Conservation (phyloP, 37 sponge, comb jelly and placozoan species). For the Lycopodina hypogea region DNA sequence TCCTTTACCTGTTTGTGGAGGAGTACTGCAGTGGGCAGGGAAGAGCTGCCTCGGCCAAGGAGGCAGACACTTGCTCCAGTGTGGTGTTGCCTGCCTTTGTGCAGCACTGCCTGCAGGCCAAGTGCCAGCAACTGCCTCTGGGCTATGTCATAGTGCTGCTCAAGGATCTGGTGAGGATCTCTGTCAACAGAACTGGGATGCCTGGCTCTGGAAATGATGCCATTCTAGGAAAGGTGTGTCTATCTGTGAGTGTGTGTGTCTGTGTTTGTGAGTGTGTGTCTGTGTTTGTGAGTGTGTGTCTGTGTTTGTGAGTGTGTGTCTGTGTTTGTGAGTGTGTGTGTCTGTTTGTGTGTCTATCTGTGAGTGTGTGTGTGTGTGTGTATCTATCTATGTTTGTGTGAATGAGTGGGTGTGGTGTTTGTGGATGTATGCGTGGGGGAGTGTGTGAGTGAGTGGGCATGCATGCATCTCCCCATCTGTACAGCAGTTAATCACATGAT, state of each 20-base stretch:
- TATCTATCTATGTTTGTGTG: too few species aligned
- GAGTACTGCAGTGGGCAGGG: conserved; percentile 30
- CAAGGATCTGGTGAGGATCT: conserved; percentile 63
- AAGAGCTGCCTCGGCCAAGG: neutral
- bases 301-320: too few species aligned
- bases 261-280: neutral
- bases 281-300: neutral
- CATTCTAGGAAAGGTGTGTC: neutral
- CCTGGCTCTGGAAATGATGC: conserved; percentile 10
- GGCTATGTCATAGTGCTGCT: conserved; percentile 40
- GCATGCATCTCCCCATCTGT: too few species aligned
- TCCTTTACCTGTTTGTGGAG: conserved; percentile 48
- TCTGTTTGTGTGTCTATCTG: too few species aligned
- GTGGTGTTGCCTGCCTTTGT: conserved; percentile 57
- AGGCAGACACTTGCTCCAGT: neutral
- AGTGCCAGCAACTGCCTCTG: conserved; percentile 49
- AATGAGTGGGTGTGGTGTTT: too few species aligned
- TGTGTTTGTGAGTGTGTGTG: too few species aligned
- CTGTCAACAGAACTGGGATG: neutral
- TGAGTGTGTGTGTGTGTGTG: too few species aligned
- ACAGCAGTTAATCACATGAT: too few species aligned
- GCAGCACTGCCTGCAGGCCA: conserved; percentile 46
- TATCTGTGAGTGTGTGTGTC: neutral
- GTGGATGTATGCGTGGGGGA: too few species aligned
- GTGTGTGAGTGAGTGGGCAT: too few species aligned